phyloP scores from a whole-genome alignment of 1,140 invertebrate genomes.

The Bombus vancouverensis region DNA sequence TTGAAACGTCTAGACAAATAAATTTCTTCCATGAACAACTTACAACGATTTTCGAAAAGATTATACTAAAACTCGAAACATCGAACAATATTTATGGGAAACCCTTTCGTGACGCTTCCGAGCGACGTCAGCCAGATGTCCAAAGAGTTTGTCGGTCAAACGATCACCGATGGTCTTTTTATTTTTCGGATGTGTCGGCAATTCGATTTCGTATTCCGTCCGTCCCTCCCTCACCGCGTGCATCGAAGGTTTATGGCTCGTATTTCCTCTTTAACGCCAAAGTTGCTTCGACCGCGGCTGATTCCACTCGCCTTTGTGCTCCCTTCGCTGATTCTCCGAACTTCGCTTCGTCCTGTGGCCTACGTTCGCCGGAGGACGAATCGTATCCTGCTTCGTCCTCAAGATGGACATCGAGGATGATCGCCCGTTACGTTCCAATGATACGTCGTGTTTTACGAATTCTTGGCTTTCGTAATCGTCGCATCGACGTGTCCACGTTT shows the following conservation, averaged over 20 bases:
- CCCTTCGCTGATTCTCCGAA: neutral
- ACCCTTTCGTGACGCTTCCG: too few relatives aligned
- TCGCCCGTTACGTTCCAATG: neutral
- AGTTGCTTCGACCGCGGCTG: conserved; percentile 35
- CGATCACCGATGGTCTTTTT: neutral
- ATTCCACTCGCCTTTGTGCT: conserved; percentile 56
- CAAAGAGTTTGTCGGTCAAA: too few relatives aligned
- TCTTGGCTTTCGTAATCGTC: conserved; percentile 30
- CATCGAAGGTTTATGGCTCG: conserved; percentile 67
- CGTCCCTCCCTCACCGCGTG: conserved; percentile 3
- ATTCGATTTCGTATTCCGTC: conserved; percentile 61
- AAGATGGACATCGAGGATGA: too few relatives aligned
- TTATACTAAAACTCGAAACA: too few relatives aligned
- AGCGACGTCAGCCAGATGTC: too few relatives aligned
- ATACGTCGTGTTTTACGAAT: conserved; percentile 17
- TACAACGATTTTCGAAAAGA: too few relatives aligned
- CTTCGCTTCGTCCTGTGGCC: neutral
- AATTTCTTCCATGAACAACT: too few relatives aligned
- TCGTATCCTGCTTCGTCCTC: too few relatives aligned
- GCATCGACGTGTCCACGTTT: neutral
- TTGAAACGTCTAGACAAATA: too few relatives aligned
- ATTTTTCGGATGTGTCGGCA: conserved; percentile 40
- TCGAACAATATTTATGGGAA: too few relatives aligned
- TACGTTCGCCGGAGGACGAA: neutral
- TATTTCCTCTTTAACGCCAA: conserved; percentile 69